Percentiles rank a stretch among this genome's conserved stretches.
Conservation (phyloP, 2,888 invertebrate species). For the Ennomos quercinarius region DNA sequence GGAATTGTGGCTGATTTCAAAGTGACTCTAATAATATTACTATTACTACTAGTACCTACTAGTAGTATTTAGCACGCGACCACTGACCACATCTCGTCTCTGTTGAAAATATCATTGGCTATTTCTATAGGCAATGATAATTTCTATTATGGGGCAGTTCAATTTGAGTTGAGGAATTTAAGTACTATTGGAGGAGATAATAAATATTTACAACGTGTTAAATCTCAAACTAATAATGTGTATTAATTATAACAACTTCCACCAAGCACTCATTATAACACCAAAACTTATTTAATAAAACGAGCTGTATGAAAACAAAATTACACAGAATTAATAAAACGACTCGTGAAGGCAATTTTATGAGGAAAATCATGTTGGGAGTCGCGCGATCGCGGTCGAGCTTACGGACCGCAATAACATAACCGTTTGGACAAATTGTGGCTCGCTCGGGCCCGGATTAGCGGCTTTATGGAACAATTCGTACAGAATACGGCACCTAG, state of each 20-base stretch:
- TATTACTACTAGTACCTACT: too few relatives aligned
- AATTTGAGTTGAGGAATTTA: too few relatives aligned
- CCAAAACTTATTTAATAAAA: conserved; percentile 26
- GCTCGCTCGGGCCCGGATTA: conserved; percentile 76
- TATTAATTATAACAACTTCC: conserved; percentile 3
- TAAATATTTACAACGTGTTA: too few relatives aligned
- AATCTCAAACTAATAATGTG: too few relatives aligned
- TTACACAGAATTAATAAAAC: conserved; percentile 54
- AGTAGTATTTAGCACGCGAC: too few relatives aligned
- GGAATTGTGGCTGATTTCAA: too few relatives aligned
- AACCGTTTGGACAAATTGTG: conserved; percentile 84
- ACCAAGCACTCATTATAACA: conserved; percentile 6
- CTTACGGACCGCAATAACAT: conserved; percentile 83
- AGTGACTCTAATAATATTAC: too few relatives aligned
- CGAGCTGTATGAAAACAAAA: conserved; percentile 30
- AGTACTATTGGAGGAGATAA: too few relatives aligned
- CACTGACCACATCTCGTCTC: too few relatives aligned
- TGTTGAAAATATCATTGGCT: too few relatives aligned
- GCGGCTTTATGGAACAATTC: conserved; percentile 81
- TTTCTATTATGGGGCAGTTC: too few relatives aligned
- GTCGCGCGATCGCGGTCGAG: conserved; percentile 61
- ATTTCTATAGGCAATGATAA: too few relatives aligned
- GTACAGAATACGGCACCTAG: conserved; percentile 64
- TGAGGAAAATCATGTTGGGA: conserved; percentile 72
- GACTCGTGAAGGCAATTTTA: conserved; percentile 62